Evolutionary conservation across 2,797 vertebrate genomes (phyloP), one percentile per base, ranked within the genome.

Genomic region (Limnodromus scolopaceus): DNA sequence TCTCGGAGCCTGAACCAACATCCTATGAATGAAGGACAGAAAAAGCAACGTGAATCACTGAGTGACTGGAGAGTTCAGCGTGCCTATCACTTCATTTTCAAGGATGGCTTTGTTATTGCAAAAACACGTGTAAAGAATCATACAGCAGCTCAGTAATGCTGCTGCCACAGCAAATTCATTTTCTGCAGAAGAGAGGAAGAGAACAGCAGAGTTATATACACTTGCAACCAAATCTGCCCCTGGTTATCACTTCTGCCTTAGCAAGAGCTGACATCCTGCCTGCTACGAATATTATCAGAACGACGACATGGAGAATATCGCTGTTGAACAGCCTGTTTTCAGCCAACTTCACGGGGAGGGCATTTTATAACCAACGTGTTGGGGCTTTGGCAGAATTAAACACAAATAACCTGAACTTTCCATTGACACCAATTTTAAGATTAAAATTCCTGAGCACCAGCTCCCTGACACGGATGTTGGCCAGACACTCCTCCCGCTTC

Each of bases 141-240:
- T 7, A 38, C 11, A 38, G 74, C 86, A 92, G 66, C 70, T 94
- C 74, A 55, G 70, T 86, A 94, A 89, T 70, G 89, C 95, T 96
- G 89, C 91, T 92, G 92, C 89, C 93, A 93, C 60, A 92, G 94
- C 66, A 96, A 84, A 96, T 94, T 87, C 48, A 48, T 89, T 85
- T 92, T 87, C 86, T 92, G 81, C 84, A 70, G 78, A 74, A 74
- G 55, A 89, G 58, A 77, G 85, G 55, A 82, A 60, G 83, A 66
- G 54, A 95, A 87, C 60, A 92, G 90, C 80, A 84, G 82, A 83
- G 55, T 89, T 93, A 80, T 34, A 79, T 27, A 77, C 38, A 87
- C 84, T 84, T 74, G 78, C 63, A 93, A 91, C 75, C 51, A 77
- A 94, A 84, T 93, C 64, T 94, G 89, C 86, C 91, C 64, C 91